Base-by-base conservation (phyloP, 1,140 invertebrate genomes). In the Ladona fulva region DNA sequence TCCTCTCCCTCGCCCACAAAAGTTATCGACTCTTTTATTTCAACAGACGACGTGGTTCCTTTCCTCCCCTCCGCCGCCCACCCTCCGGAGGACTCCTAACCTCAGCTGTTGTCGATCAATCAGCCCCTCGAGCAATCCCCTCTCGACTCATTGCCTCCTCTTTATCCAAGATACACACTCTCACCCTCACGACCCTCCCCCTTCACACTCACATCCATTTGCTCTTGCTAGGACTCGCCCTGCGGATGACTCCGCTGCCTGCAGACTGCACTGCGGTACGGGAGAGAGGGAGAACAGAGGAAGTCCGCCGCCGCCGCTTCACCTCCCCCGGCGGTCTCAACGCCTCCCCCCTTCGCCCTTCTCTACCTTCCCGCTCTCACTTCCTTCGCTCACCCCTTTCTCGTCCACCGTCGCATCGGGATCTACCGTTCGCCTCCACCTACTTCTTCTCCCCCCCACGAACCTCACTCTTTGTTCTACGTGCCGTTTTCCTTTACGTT, bases 261-360 rank as follows among this genome's bases (percentile, higher is more conserved):
- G 44, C 44, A 52, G 52, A 66, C 52, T 66, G 52, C 52, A 66
- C 52, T 66, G 52, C 52, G 52, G 52, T 66, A 66, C 52, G 52
- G n/a, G 10, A 52, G 44, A 52, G 44, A 52, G 44, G 44, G 44
- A 52, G 44, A 52, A 19, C 10, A 52, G 44, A 52, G 44, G 44
- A 19, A 52, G 44, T 19, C 10, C 10, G 44, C 44, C n/a, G 29
- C 14, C 52, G 52, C n/a, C 52, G 3, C 52, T 52, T 52, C 44
- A 52, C 44, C 44, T 52, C 44, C 44, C 44, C 19, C 44, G 44
- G 44, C 44, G 19, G 44, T 11, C 44, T 52, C 44, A 52, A 52
- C 44, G 44, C 44, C 44, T 52, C 44, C 44, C 19, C 19, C 19
- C 44, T 52, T 19, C 44, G 44, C 19, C 44, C 44, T 19, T 52